Evolutionary conservation across 2,888 invertebrate genomes (phyloP).

Genomic region (Sphaerophoria rueppellii): DNA sequence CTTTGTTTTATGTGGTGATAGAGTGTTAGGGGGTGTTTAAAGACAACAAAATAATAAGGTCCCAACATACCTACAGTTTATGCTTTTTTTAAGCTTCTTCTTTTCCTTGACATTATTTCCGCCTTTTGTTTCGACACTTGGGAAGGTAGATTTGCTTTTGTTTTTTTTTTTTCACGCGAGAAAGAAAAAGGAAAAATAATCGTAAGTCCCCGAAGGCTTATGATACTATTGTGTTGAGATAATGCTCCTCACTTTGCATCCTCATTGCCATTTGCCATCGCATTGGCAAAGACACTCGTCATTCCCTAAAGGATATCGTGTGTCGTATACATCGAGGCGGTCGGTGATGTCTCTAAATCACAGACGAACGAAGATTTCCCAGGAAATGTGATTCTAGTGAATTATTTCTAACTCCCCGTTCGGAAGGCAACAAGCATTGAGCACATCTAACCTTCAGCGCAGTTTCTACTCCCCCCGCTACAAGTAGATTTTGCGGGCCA

Average conservation of each 20-base stretch:
- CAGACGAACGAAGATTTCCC: constrained; percentile 35
- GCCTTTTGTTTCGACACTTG: constrained; percentile 53
- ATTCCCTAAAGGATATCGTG: constrained; percentile 18
- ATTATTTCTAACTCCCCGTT: constrained; percentile 43
- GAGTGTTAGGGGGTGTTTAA: too few relatives aligned
- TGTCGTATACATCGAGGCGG: constrained; percentile 18
- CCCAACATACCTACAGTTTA: not conserved
- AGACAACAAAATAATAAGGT: too few relatives aligned
- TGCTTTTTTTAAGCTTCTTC: constrained; percentile 51
- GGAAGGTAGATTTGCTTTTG: constrained; percentile 55
- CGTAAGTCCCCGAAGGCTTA: constrained; percentile 50
- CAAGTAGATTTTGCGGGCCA: constrained; percentile 37
- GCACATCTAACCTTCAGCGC: constrained; percentile 1
- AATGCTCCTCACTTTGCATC: constrained; percentile 67
- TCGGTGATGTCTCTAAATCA: constrained; percentile 27
- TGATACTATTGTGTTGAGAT: constrained; percentile 40
- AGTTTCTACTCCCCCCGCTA: not conserved
- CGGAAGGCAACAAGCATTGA: not conserved
- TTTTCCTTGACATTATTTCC: constrained; percentile 60
- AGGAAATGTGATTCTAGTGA: constrained; percentile 52
- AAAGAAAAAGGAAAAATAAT: constrained; percentile 73
- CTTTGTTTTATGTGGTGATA: too few relatives aligned
- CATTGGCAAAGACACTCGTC: constrained; percentile 11
- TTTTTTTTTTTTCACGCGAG: constrained; percentile 71
- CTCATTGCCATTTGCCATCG: not conserved